Percentiles rank a stretch among this genome's conserved stretches.
Evolutionary conservation across 92 coral and sea anemone species (phyloP).

Genomic region (Zoanthus gigantus): DNA sequence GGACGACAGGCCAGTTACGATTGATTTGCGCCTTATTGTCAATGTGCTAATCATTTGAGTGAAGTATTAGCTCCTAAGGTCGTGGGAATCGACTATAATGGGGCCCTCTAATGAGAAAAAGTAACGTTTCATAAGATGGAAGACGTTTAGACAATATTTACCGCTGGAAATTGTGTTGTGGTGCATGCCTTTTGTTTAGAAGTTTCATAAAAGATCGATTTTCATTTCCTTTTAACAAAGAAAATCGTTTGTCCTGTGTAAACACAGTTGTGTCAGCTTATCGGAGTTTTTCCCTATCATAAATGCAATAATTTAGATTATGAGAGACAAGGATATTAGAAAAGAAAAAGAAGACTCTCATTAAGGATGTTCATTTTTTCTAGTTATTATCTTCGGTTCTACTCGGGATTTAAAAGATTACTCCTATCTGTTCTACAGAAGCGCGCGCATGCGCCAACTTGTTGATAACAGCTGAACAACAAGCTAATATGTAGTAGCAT

Average conservation of each 20-base stretch:
- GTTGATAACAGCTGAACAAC: slow-evolving; percentile 30
- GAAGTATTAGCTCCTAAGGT: slow-evolving; percentile 33
- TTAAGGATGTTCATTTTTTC: background rate
- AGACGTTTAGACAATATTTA: slow-evolving; percentile 30
- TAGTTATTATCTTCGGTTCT: background rate
- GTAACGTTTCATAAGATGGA: slow-evolving; percentile 15
- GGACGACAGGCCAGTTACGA: slow-evolving; percentile 33
- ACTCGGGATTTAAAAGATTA: slow-evolving; percentile 34
- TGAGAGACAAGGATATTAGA: background rate
- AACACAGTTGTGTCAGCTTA: slow-evolving; percentile 14
- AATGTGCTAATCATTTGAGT: slow-evolving; percentile 37
- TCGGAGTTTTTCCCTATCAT: background rate
- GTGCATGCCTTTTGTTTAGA: slow-evolving; percentile 40
- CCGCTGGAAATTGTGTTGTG: slow-evolving; percentile 7
- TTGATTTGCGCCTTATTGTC: slow-evolving; percentile 41
- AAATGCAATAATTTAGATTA: background rate
- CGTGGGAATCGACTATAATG: slow-evolving; percentile 24
- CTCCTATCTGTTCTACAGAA: background rate
- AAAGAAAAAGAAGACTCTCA: background rate
- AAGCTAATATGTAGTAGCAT: background rate
- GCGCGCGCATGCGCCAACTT: slow-evolving; percentile 45
- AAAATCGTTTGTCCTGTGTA: slow-evolving; percentile 43
- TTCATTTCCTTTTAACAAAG: slow-evolving; percentile 58
- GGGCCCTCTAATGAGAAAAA: slow-evolving; percentile 22
- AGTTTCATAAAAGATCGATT: slow-evolving; percentile 33